phyloP scores from a whole-genome alignment of 2,888 invertebrate genomes.

The Melolontha melolontha region DNA sequence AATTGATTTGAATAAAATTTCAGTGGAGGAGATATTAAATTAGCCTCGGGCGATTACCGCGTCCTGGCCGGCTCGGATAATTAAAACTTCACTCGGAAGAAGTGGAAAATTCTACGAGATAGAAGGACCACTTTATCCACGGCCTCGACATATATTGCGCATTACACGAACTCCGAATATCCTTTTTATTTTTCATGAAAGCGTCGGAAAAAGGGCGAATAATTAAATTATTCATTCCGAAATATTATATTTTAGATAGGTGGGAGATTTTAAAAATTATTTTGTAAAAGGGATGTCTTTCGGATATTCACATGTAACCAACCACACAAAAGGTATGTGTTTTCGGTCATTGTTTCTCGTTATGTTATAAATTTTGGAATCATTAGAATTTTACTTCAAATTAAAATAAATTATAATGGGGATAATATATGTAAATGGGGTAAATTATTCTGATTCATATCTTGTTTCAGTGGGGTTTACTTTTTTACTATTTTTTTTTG shows the following conservation, averaged over 20 bases:
- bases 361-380: no score
- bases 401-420: no score
- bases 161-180: neutral
- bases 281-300: no score
- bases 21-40: constrained; percentile 36
- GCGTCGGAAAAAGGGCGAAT: neutral
- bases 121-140: constrained; percentile 24
- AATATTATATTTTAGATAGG: neutral
- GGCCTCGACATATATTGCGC: constrained; percentile 12
- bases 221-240: constrained; percentile 18
- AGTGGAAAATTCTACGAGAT: constrained; percentile 34
- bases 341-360: no score
- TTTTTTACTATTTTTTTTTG: no score
- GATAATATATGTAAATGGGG: no score
- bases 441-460: no score
- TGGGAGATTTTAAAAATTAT: neutral
- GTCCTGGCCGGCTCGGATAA: constrained; percentile 22
- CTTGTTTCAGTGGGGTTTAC: no score
- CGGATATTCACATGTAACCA: no score
- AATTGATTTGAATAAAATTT: constrained; percentile 40
- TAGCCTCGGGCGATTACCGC: constrained; percentile 35
- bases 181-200: constrained; percentile 11
- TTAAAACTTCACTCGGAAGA: constrained; percentile 34
- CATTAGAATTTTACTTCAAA: no score
- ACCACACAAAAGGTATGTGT: no score